Evolutionary conservation across 2,888 invertebrate genomes (phyloP).

Genomic region (Osedax fenrisi): DNA sequence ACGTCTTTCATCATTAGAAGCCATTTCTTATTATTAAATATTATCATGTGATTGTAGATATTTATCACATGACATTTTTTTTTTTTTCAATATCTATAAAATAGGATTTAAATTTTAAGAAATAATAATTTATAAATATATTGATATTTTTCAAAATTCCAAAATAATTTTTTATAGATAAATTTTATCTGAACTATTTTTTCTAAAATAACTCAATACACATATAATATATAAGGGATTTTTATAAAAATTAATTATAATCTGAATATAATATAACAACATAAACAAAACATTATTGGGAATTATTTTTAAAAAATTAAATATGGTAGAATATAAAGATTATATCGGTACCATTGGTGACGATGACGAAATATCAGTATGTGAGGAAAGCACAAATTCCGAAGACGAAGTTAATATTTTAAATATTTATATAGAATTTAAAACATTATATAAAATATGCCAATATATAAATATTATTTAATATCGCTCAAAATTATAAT

Average conservation of each 20-base stretch:
- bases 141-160: too few species aligned
- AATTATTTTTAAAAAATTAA: too few species aligned
- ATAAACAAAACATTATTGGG: too few species aligned
- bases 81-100: not conserved
- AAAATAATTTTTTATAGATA: too few species aligned
- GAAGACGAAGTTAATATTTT: conserved; percentile 46
- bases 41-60: not conserved
- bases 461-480: not conserved
- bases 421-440: not conserved
- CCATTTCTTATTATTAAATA: not conserved
- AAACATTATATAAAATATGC: not conserved
- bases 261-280: too few species aligned
- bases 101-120: too few species aligned
- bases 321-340: conserved; percentile 48
- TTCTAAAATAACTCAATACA: too few species aligned
- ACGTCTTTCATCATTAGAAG: not conserved
- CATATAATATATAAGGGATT: too few species aligned
- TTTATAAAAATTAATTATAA: too few species aligned
- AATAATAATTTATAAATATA: too few species aligned
- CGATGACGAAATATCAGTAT: conserved; percentile 67
- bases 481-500: not conserved
- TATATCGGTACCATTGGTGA: conserved; percentile 73
- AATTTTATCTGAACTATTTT: too few species aligned
- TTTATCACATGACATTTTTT: not conserved
- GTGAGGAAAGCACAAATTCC: conserved; percentile 55